Evolutionary conservation across 2,113 vertebrate genomes (phyloP), one percentile per base, ranked within the genome.

Genomic region (Aegithalos caudatus): DNA sequence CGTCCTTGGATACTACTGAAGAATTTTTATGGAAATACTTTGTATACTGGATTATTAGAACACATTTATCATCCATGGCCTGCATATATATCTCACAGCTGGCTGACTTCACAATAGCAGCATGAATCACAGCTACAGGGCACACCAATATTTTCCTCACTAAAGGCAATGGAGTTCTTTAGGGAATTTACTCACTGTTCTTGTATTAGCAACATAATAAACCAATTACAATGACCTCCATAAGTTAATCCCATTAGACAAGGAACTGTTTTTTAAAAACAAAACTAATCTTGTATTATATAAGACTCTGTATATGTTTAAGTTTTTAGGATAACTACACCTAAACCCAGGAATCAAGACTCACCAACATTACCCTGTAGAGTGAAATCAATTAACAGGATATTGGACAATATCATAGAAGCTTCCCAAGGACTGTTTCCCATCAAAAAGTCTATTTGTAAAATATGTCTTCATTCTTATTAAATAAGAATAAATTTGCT

Each of bases 11-110:
- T 81, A 91, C 88, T 92, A 76, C 80, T 70, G 50, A 94, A 93
- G 73, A 93, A 81, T 94, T 95, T 94, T 95, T 92, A 94, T 94
- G 93, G 95, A 92, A 96, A 93, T 57, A 61, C 40, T 95, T 90
- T 76, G 86, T 87, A 79, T 83, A 70, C 45, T 81, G 78, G 80
- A 84, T 91, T 96, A 91, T 92, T 89, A 93, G 44, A 80, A 91
- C 76, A 92, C 81, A 95, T 95, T 89, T 86, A 79, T 92, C 80
- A 78, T 87, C 89, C 74, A n/a, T 8, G 74, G 61, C 72, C 82
- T 92, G 37, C 56, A 93, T 67, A 95, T 92, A 85, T 12, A 92
- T 88, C 81, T 95, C 84, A 88, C 83, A 95, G 85, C 94, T 95
- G 95, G 88, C 72, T 92, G 83, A 35, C 69, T 95, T 86, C 70